phyloP scores from a whole-genome alignment of 2,797 vertebrate genomes.

The Chiroxiphia lanceolata region DNA sequence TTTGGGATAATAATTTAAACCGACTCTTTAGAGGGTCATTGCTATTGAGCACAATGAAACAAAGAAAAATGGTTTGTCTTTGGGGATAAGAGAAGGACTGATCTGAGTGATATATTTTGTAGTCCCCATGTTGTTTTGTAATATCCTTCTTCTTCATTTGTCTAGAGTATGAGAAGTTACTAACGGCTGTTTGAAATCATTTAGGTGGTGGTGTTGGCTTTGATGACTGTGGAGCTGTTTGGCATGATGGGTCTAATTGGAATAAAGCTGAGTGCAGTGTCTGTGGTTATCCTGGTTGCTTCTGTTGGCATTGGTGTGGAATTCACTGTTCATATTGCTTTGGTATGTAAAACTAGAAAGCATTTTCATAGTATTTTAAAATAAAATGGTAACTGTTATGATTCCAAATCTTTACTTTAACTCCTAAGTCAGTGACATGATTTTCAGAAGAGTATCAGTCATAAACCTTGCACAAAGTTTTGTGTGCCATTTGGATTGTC shows the following conservation, averaged over 20 bases:
- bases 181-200: constrained; percentile 13
- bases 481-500: not conserved
- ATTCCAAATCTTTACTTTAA: not conserved
- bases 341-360: constrained; percentile 79
- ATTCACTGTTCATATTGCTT: constrained; percentile 93
- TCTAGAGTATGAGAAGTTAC: not conserved
- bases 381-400: not conserved
- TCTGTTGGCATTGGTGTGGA: constrained; percentile 97
- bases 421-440: not conserved
- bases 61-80: not conserved
- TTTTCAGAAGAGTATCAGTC: not conserved
- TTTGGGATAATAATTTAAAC: not conserved
- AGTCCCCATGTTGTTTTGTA: not conserved
- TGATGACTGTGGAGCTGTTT: constrained; percentile 96
- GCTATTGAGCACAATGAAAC: not conserved
- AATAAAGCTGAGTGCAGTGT: constrained; percentile 95
- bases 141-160: not conserved
- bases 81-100: not conserved
- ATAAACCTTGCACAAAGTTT: not conserved
- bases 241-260: constrained; percentile 98
- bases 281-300: constrained; percentile 94
- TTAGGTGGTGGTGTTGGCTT: constrained; percentile 91
- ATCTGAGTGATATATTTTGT: not conserved
- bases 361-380: not conserved
- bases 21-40: not conserved